These are phyloP conservation scores for Centroberyx gerrardi DNA, from an alignment of 2,797 vertebrate species.

Conservation along the genomic window DNA sequence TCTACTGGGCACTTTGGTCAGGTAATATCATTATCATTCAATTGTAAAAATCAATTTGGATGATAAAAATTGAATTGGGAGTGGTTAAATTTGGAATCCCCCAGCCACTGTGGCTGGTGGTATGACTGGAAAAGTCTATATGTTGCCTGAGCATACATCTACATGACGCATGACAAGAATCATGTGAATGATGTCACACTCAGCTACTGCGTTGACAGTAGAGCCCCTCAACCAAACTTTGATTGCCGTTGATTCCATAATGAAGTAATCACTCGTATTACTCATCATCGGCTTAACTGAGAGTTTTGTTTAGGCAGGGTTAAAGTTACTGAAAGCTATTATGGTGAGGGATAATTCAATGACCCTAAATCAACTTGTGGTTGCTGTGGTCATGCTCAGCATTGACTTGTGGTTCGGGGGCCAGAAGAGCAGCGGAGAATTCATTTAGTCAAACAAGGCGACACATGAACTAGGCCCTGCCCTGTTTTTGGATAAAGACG, in stretches of 20 bases:
- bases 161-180: conserved; percentile 37
- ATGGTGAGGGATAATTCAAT: conserved; percentile 64
- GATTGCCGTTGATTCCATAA: conserved; percentile 49
- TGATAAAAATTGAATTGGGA: conserved; percentile 41
- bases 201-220: conserved; percentile 22
- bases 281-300: conserved; percentile 41
- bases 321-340: conserved; percentile 52
- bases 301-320: conserved; percentile 27
- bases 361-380: conserved; percentile 68
- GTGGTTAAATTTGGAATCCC: not conserved
- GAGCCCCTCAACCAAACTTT: conserved; percentile 34
- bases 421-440: conserved; percentile 49
- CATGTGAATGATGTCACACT: conserved; percentile 56
- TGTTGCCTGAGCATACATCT: conserved; percentile 32
- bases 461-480: conserved; percentile 31
- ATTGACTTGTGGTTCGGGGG: conserved; percentile 62
- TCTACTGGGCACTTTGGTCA: conserved; percentile 51
- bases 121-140: conserved; percentile 37
- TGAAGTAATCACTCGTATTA: conserved; percentile 53
- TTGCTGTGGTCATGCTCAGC: conserved; percentile 64
- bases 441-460: conserved; percentile 54
- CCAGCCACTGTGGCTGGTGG: conserved; percentile 18
- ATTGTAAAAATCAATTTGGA: conserved; percentile 56
- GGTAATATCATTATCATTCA: conserved; percentile 44
- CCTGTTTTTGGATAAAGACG: conserved; percentile 52